Conservation (phyloP, 2,113 vertebrate genomes). For the Brachionichthys hirsutus region DNA sequence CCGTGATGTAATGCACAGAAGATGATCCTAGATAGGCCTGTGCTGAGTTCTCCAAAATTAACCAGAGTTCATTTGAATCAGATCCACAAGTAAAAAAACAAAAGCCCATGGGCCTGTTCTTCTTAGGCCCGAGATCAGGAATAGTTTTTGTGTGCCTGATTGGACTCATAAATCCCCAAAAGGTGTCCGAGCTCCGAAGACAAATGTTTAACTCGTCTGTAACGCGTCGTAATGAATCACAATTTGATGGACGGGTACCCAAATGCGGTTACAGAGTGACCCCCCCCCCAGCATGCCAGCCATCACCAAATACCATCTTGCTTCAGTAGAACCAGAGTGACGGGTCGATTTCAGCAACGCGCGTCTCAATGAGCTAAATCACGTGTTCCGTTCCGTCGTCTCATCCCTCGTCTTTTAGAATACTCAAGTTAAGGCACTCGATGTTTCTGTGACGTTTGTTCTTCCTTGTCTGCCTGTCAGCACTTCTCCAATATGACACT, state of each 20-base stretch:
- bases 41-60: background rate
- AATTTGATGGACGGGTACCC: background rate
- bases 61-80: background rate
- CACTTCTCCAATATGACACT: constrained; percentile 88
- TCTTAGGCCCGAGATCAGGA: background rate
- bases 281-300: constrained; percentile 10
- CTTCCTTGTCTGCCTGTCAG: constrained; percentile 60
- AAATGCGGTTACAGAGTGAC: background rate
- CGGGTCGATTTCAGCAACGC: constrained; percentile 22
- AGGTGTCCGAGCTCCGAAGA: too few relatives aligned
- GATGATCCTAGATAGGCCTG: background rate
- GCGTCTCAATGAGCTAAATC: too few relatives aligned
- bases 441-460: background rate
- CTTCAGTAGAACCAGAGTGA: constrained; percentile 41
- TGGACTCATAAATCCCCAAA: background rate
- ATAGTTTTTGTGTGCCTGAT: background rate
- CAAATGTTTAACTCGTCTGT: too few relatives aligned
- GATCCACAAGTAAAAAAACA: background rate
- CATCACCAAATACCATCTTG: background rate
- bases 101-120: background rate
- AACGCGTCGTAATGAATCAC: background rate
- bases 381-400: too few relatives aligned
- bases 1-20: background rate
- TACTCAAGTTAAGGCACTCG: too few relatives aligned
- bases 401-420: too few relatives aligned